Base-by-base conservation (phyloP, 2,888 invertebrate species). In the Polymixis lichenea region DNA sequence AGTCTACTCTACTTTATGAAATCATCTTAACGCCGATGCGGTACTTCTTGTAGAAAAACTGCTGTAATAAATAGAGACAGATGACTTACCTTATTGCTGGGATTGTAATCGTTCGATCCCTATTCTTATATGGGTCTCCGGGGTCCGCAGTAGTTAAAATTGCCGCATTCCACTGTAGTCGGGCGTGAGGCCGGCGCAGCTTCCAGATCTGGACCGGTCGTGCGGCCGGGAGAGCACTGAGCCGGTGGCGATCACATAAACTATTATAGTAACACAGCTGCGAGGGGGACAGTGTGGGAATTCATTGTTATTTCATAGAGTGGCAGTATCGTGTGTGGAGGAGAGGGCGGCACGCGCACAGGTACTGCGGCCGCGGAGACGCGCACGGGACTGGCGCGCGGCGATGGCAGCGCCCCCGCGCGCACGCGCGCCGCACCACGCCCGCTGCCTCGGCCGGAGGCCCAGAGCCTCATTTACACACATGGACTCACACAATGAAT, bases 81-180 rank as follows among this genome's bases (percentile, higher is more conserved):
- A 74, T 75, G 81, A 90, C 95, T 92, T 89, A 95, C 95, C 95
- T 95, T 94, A 91, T 90, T 90, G 89, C 88, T 86, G 86, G 88
- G 87, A 89, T 88, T 89, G 92, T 90, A 91, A 90, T 90, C 90
- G 91, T 92, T 92, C 91, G 93, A 94, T 94, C 93, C 94, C 94
- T 94, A 93, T 93, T 93, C 93, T 91, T 92, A 92, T 94, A 94
- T 93, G 93, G 94, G 93, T 94, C 93, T 80, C 94, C 92, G 94
- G 93, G 92, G 94, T 94, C 95, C 94, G 96, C 95, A 95, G 95
- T 95, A 95, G 96, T 95, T 96, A 96, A 96, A 96, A 95, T 96
- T 96, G 94, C 96, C 95, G 96, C 96, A 96, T 96, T 96, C 96
- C 96, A 93, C 93, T 94, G 94, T 94, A 94, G 93, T 92, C 94